These are phyloP conservation scores for Tolmerus cingulatus DNA, from an alignment of 2,888 invertebrate genomes.

Conservation along the genomic window DNA sequence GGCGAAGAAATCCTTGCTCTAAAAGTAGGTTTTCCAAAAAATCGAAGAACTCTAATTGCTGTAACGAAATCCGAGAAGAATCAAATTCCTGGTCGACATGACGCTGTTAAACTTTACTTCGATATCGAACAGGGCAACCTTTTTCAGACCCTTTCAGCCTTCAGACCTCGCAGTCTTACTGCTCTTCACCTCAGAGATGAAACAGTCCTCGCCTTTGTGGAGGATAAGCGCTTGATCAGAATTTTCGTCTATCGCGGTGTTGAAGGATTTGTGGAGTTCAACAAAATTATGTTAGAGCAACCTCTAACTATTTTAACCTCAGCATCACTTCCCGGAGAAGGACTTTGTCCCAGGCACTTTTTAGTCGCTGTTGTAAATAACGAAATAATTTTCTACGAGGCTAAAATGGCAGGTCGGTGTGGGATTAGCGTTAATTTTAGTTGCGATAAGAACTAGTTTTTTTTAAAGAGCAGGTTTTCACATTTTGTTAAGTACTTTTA, in stretches of 20 bases:
- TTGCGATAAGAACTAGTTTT: neutral
- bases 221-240: constrained; percentile 56
- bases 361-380: constrained; percentile 52
- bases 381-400: constrained; percentile 55
- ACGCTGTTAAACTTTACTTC: constrained; percentile 64
- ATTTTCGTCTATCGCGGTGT: constrained; percentile 59
- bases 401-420: constrained; percentile 53
- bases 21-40: constrained; percentile 55
- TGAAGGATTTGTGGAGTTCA: constrained; percentile 59
- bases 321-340: neutral
- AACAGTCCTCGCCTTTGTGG: constrained; percentile 65
- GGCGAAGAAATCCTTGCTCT: constrained; percentile 60
- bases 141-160: constrained; percentile 65
- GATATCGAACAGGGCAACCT: constrained; percentile 63
- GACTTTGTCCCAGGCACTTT: constrained; percentile 50
- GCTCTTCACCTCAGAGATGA: constrained; percentile 62
- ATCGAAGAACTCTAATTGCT: constrained; percentile 59
- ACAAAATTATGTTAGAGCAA: constrained; percentile 51
- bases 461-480: neutral
- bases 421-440: neutral
- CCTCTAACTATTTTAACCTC: constrained; percentile 3
- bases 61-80: constrained; percentile 53
- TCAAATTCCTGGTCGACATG: constrained; percentile 50
- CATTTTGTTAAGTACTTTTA: neutral
- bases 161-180: constrained; percentile 64